Percentiles rank a stretch among this genome's conserved stretches.
phyloP scores from a whole-genome alignment of 1,140 invertebrate species.

The Agrilus planipennis region DNA sequence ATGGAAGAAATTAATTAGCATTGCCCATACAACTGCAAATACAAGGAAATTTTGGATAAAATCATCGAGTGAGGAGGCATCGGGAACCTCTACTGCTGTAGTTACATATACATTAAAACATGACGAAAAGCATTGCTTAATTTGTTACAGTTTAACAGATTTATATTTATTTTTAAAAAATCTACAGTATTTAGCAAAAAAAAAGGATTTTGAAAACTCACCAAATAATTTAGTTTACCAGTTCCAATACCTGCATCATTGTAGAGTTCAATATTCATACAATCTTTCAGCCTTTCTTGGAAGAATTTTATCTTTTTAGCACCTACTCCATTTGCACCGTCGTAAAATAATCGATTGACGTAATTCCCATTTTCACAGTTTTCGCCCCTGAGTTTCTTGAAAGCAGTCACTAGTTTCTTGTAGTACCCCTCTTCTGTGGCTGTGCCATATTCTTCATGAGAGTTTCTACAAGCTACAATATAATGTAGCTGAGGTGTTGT shows the following conservation, averaged over 20 bases:
- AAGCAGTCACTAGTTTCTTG: constrained; percentile 68
- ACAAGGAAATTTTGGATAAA: no score
- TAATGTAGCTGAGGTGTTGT: constrained; percentile 91
- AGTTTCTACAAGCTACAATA: constrained; percentile 72
- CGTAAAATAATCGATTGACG: constrained; percentile 55
- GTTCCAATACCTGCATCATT: constrained; percentile 57
- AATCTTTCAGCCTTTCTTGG: constrained; percentile 49
- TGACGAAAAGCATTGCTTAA: no score
- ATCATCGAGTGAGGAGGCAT: no score
- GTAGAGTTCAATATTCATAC: constrained; percentile 53
- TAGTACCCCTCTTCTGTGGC: constrained; percentile 75
- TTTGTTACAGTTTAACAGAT: no score
- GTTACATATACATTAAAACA: no score
- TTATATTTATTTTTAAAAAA: no score
- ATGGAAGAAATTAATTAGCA: no score
- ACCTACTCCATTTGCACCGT: constrained; percentile 94
- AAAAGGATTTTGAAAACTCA: no score
- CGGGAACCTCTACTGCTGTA: no score
- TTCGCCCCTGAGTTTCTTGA: constrained; percentile 51
- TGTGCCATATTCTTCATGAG: constrained; percentile 52
- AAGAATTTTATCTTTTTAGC: constrained; percentile 68
- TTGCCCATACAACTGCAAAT: no score
- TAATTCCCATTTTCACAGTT: constrained; percentile 49
- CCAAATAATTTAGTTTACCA: constrained; percentile 38
- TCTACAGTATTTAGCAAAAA: no score